Percentiles rank a stretch among this genome's conserved stretches.
Evolutionary conservation across 2,113 vertebrate species (phyloP).

Genomic region (Actinemys pallida): DNA sequence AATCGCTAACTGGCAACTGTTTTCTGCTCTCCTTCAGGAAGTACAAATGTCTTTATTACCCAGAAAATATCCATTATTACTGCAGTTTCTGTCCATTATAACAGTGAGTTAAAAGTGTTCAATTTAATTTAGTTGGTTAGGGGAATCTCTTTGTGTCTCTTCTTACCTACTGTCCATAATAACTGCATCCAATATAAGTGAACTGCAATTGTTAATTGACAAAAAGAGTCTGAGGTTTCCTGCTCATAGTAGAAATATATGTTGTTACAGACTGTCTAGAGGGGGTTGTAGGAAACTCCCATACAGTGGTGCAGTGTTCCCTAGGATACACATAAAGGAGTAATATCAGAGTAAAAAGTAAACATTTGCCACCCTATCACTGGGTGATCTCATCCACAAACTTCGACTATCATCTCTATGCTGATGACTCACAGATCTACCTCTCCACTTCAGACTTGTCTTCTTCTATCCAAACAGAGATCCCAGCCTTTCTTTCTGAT

Average conservation of each 20-base stretch:
- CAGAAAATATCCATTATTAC: conserved; percentile 14
- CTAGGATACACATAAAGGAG: not conserved
- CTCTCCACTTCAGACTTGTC: not conserved
- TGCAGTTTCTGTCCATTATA: conserved; percentile 25
- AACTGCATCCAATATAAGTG: not conserved
- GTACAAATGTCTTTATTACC: conserved; percentile 12
- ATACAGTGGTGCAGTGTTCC: not conserved
- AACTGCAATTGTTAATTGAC: not conserved
- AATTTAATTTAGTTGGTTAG: not conserved
- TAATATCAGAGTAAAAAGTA: not conserved
- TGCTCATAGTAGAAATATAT: not conserved
- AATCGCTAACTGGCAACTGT: not conserved
- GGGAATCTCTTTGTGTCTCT: conserved; percentile 12
- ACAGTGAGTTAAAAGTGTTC: conserved; percentile 1
- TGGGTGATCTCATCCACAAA: not conserved
- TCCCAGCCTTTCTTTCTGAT: not conserved
- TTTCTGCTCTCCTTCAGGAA: not conserved
- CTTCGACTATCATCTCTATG: not conserved
- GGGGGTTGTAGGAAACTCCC: not conserved
- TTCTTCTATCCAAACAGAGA: not conserved
- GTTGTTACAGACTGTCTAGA: not conserved
- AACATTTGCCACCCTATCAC: not conserved
- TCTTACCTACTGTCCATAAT: not conserved
- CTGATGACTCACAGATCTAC: accelerated
- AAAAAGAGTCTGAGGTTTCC: not conserved